phyloP scores from a whole-genome alignment of 92 coral and sea anemone genomes.

The Epizoanthus scotinus region DNA sequence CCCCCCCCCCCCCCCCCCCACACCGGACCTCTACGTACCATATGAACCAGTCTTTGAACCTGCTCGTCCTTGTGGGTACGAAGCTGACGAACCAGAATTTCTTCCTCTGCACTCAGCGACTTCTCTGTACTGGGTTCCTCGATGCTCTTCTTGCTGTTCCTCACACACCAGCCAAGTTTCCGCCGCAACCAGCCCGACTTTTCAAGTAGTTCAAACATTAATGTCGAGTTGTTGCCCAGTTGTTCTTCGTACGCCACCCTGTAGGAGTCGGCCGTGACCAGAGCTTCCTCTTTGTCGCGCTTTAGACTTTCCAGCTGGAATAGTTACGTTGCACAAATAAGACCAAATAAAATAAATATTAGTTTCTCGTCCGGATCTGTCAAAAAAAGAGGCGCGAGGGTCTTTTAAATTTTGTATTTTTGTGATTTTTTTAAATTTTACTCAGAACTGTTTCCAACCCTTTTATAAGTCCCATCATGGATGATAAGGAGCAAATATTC shows the following conservation, averaged over 20 bases:
- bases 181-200: constrained; percentile 72
- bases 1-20: too few relatives aligned
- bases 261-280: constrained; percentile 78
- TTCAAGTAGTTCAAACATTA: constrained; percentile 70
- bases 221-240: constrained; percentile 65
- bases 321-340: background rate
- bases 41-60: constrained; percentile 75
- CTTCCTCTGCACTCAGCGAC: constrained; percentile 45
- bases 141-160: constrained; percentile 23
- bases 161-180: constrained; percentile 43
- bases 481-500: too few relatives aligned
- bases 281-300: constrained; percentile 77
- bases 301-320: constrained; percentile 59
- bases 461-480: too few relatives aligned
- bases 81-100: constrained; percentile 63
- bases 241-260: constrained; percentile 88
- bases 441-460: too few relatives aligned
- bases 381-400: too few relatives aligned
- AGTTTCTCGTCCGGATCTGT: too few relatives aligned
- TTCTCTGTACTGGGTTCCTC: constrained; percentile 35
- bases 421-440: too few relatives aligned
- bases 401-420: too few relatives aligned
- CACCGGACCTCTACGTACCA: too few relatives aligned
- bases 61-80: constrained; percentile 74
- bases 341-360: too few relatives aligned